Evolutionary conservation across 2,888 invertebrate genomes (phyloP).

Genomic region (Oithona nana): DNA sequence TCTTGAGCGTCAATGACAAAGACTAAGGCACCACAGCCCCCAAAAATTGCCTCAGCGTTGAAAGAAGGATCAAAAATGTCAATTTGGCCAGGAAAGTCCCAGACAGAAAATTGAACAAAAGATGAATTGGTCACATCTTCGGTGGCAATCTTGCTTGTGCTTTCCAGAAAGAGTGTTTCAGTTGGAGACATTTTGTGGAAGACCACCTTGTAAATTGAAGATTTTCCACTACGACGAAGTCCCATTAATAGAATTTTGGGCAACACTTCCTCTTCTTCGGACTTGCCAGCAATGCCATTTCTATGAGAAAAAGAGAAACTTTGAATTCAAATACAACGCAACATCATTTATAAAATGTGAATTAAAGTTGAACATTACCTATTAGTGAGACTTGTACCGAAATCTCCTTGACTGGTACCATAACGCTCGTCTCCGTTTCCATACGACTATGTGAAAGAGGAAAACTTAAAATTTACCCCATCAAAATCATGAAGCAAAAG

Average conservation of each 20-base stretch:
- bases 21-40: slow-evolving; percentile 88
- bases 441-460: background rate
- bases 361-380: too few species aligned
- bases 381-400: background rate
- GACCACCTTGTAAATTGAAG: slow-evolving; percentile 99
- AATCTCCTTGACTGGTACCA: background rate
- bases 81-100: slow-evolving; percentile 96
- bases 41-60: slow-evolving; percentile 88
- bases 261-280: slow-evolving; percentile 18
- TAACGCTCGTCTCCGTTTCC: background rate
- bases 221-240: slow-evolving; percentile 87
- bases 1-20: slow-evolving; percentile 98
- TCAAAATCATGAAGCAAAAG: too few species aligned
- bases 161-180: slow-evolving; percentile 93
- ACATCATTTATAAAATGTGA: too few species aligned
- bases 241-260: slow-evolving; percentile 90
- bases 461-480: background rate
- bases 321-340: too few species aligned
- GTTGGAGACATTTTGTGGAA: slow-evolving; percentile 99
- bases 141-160: slow-evolving; percentile 93
- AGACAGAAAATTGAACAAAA: slow-evolving; percentile 98
- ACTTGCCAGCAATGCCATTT: too few species aligned
- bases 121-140: slow-evolving; percentile 92
- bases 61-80: slow-evolving; percentile 92
- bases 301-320: background rate